Conservation (phyloP, 2,797 vertebrate species). For the Cynopterus sphinx region DNA sequence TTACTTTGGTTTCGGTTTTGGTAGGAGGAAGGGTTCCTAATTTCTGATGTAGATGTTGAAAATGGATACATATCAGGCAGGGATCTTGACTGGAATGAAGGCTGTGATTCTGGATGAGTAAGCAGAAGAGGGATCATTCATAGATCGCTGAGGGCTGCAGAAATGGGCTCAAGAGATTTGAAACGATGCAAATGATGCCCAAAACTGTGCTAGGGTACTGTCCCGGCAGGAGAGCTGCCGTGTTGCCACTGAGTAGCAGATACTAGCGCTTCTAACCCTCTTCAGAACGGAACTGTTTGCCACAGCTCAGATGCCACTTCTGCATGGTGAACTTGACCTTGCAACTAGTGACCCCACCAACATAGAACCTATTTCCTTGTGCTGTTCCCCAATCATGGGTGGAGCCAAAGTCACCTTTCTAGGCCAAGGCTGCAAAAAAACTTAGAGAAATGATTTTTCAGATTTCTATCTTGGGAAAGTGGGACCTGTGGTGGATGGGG, state of each 20-base stretch:
- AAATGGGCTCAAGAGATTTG: background rate
- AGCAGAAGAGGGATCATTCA: background rate
- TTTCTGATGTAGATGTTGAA: background rate
- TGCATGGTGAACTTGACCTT: background rate
- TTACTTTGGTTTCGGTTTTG: background rate
- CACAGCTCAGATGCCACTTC: background rate
- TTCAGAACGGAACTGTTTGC: background rate
- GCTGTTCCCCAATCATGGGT: background rate
- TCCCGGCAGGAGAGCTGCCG: background rate
- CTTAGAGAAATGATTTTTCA: background rate
- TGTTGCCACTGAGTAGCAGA: too few species aligned
- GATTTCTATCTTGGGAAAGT: background rate
- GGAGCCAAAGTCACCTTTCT: background rate
- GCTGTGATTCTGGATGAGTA: background rate
- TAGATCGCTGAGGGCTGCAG: background rate
- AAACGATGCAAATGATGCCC: background rate
- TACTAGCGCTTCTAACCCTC: background rate
- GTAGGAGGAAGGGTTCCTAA: background rate
- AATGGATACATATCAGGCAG: background rate
- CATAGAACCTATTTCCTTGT: background rate
- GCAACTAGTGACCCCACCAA: background rate
- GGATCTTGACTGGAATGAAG: background rate
- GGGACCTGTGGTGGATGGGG: accelerated
- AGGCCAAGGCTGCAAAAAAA: background rate
- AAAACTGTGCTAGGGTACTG: background rate